These are phyloP conservation scores for Byasa hedistus DNA, from an alignment of 2,888 invertebrate species.

Conservation along the genomic window DNA sequence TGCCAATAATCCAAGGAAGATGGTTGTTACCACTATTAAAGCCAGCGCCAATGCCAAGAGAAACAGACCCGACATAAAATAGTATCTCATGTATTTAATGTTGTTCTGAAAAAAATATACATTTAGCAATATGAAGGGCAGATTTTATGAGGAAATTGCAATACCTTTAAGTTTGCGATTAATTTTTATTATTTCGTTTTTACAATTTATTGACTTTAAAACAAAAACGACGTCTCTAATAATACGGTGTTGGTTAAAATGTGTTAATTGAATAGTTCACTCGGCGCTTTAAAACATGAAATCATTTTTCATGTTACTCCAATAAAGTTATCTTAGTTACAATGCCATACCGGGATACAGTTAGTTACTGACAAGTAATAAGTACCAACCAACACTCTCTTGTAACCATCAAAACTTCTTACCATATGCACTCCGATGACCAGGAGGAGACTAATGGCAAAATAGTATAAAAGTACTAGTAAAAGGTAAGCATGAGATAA, in stretches of 20 bases:
- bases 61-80: slow-evolving; percentile 53
- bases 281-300: too few relatives aligned
- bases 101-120: slow-evolving; percentile 52
- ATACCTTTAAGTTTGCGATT: not conserved
- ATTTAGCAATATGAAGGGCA: not conserved
- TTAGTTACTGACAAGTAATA: not conserved
- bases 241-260: too few relatives aligned
- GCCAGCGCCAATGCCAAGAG: slow-evolving; percentile 53
- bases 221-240: not conserved
- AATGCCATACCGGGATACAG: too few relatives aligned
- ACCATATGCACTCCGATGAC: slow-evolving; percentile 63
- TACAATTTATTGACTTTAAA: not conserved
- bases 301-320: too few relatives aligned
- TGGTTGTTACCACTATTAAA: slow-evolving; percentile 55
- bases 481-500: slow-evolving; percentile 60
- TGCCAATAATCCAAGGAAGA: slow-evolving; percentile 60
- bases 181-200: not conserved
- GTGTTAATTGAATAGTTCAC: too few relatives aligned
- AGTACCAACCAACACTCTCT: not conserved
- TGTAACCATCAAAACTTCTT: slow-evolving; percentile 32
- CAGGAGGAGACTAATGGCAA: slow-evolving; percentile 54
- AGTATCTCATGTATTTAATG: slow-evolving; percentile 49
- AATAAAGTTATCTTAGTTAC: too few relatives aligned
- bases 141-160: not conserved
- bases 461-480: slow-evolving; percentile 53